Evolutionary conservation across 2,888 invertebrate species (phyloP).

Genomic region (Amphipoea lucens): DNA sequence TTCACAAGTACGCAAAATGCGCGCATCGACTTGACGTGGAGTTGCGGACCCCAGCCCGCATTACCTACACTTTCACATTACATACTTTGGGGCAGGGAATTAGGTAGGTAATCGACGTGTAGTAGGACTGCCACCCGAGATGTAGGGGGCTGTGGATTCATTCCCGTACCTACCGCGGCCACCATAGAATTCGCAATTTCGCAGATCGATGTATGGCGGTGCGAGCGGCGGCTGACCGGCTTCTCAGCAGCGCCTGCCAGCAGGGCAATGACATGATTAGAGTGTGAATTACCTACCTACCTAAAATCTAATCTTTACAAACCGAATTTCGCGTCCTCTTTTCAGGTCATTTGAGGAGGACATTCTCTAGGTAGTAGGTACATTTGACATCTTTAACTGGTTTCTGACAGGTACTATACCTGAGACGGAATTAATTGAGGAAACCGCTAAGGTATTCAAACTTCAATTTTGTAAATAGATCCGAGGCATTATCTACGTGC

Average conservation of each 20-base stretch:
- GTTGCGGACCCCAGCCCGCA: too few relatives aligned
- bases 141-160: too few relatives aligned
- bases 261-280: not conserved
- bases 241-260: too few relatives aligned
- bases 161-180: not conserved
- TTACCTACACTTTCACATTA: not conserved
- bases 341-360: not conserved
- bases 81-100: not conserved
- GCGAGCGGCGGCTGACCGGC: not conserved
- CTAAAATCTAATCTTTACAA: not conserved
- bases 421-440: not conserved
- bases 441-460: constrained; percentile 15
- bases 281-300: not conserved
- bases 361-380: not conserved
- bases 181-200: not conserved
- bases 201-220: not conserved
- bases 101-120: not conserved
- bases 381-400: not conserved
- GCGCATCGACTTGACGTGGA: too few relatives aligned
- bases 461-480: constrained; percentile 6
- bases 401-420: not conserved
- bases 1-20: too few relatives aligned
- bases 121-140: too few relatives aligned
- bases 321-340: not conserved
- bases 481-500: constrained; percentile 21